Conservation (phyloP, 2,113 vertebrate genomes). For the Charadrius vociferus region DNA sequence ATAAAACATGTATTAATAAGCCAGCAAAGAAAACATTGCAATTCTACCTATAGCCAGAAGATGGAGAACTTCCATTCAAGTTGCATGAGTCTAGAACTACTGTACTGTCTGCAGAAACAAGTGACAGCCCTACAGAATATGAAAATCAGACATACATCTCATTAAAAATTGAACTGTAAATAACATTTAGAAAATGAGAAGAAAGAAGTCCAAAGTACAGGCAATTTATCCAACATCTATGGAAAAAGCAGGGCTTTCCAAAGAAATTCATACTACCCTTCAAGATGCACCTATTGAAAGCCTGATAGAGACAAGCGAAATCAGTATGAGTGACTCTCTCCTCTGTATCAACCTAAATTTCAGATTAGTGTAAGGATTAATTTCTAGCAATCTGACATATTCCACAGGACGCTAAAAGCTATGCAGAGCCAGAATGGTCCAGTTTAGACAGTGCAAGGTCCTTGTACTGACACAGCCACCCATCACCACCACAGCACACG, state of each 20-base stretch:
- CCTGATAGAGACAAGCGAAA: background rate
- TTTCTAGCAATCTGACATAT: background rate
- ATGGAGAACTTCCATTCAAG: background rate
- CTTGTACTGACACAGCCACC: background rate
- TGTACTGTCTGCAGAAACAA: background rate
- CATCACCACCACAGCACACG: background rate
- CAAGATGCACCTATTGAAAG: background rate
- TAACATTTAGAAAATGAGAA: background rate
- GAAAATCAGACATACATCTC: background rate
- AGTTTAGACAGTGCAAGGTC: background rate
- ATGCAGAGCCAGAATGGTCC: background rate
- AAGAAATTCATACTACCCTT: background rate
- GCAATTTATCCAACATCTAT: background rate
- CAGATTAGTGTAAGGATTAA: background rate
- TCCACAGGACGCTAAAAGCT: background rate
- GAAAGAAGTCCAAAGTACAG: background rate
- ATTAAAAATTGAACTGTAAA: background rate
- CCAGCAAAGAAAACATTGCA: background rate
- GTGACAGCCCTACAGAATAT: background rate
- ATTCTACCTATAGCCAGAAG: background rate
- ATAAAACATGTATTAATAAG: background rate
- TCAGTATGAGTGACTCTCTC: background rate
- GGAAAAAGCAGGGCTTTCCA: background rate
- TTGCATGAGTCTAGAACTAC: background rate
- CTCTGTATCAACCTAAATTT: background rate